phyloP scores from a whole-genome alignment of 2,888 invertebrate genomes.

The Onthophagus sagittarius region DNA sequence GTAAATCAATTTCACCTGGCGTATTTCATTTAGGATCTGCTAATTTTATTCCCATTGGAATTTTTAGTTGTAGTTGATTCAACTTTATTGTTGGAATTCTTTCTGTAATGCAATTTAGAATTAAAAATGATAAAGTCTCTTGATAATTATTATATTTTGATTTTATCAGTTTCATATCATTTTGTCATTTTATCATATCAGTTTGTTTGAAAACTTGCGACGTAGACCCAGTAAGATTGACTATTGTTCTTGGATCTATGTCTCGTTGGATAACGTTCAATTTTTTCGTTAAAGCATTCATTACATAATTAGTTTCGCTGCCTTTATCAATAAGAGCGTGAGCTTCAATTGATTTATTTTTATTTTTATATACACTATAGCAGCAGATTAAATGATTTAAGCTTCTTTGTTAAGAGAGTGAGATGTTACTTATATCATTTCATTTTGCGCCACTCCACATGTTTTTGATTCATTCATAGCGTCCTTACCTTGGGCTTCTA shows the following conservation, averaged over 20 bases:
- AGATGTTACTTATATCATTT: too few relatives aligned
- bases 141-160: constrained; percentile 1
- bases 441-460: too few relatives aligned
- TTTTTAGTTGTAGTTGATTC: neutral
- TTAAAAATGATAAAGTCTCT: neutral
- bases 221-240: neutral
- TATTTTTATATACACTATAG: constrained; percentile 14
- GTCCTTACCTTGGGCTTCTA: too few relatives aligned
- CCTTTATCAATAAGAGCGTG: constrained; percentile 16
- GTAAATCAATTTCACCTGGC: constrained; percentile 19
- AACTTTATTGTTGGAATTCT: neutral
- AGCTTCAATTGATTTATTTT: neutral
- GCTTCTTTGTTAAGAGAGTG: neutral
- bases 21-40: constrained; percentile 26
- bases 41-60: constrained; percentile 22
- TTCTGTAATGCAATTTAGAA: constrained; percentile 2
- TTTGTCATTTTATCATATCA: too few relatives aligned
- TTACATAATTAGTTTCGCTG: constrained; percentile 17
- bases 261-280: neutral
- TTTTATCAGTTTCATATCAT: too few relatives aligned
- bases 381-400: constrained; percentile 14
- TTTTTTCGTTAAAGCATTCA: neutral
- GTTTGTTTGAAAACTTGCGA: constrained; percentile 6
- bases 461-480: too few relatives aligned
- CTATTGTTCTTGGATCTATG: neutral